Conservation (phyloP, 1,140 invertebrate species). For the Cydia amplana region DNA sequence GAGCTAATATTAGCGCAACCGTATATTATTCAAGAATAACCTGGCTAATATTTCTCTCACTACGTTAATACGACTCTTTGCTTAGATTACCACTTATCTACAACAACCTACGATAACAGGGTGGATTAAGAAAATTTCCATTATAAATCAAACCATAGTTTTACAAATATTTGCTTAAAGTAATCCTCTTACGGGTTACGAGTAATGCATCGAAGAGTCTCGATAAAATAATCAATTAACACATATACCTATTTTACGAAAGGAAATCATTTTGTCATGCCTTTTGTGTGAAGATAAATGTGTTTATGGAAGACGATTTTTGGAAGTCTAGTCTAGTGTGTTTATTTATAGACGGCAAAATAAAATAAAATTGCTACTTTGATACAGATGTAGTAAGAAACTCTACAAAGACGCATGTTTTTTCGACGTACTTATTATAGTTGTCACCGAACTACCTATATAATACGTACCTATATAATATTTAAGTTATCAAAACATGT, state of each 20-base stretch:
- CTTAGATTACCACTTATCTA: slow-evolving; percentile 47
- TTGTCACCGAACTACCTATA: too few species aligned
- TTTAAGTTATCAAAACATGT: too few species aligned
- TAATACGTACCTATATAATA: too few species aligned
- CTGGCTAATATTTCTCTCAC: slow-evolving; percentile 47
- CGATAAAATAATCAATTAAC: not conserved
- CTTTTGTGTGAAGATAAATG: not conserved
- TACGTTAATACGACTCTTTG: slow-evolving; percentile 39
- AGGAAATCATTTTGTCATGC: not conserved
- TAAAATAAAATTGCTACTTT: too few species aligned
- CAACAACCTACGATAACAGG: slow-evolving; percentile 48
- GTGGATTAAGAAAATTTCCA: slow-evolving; percentile 50
- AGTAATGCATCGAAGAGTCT: not conserved
- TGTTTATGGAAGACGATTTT: too few species aligned
- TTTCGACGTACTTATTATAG: too few species aligned
- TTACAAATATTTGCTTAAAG: slow-evolving; percentile 24
- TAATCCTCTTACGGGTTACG: not conserved
- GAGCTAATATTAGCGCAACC: slow-evolving; percentile 41
- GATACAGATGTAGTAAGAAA: too few species aligned
- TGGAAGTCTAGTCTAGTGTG: too few species aligned
- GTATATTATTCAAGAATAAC: slow-evolving; percentile 41
- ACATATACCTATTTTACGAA: not conserved
- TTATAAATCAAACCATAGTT: slow-evolving; percentile 47
- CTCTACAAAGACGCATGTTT: too few species aligned
- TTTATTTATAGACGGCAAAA: too few species aligned